A percentile compares a stretch with the other conserved stretches of the same genome.
These are phyloP conservation scores for Drosophila mettleri DNA, from an alignment of 2,888 invertebrate species.

Conservation along the genomic window DNA sequence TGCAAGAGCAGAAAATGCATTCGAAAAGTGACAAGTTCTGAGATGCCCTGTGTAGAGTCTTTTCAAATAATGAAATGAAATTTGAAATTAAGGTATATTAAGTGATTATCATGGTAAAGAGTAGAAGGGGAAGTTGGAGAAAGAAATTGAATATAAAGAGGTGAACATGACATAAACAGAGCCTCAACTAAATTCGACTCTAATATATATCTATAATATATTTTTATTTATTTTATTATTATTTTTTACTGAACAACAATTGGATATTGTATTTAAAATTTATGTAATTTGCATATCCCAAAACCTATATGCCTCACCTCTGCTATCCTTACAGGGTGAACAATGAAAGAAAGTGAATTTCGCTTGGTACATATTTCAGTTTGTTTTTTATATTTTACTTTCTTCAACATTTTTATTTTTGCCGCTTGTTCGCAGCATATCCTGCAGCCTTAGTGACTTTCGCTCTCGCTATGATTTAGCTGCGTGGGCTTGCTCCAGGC, in stretches of 20 bases:
- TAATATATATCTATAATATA: too few species aligned
- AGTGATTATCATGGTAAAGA: too few species aligned
- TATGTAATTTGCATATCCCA: too few species aligned
- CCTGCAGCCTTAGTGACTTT: constrained; percentile 31
- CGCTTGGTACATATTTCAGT: constrained; percentile 51
- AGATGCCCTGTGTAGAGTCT: constrained; percentile 25
- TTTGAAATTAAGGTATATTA: too few species aligned
- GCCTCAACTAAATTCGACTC: too few species aligned
- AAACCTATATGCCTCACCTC: neutral
- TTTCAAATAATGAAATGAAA: too few species aligned
- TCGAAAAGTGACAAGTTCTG: neutral
- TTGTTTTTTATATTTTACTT: constrained; percentile 26
- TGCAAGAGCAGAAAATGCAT: neutral
- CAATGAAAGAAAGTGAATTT: constrained; percentile 20
- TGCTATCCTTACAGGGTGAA: constrained; percentile 26
- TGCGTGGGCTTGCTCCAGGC: constrained; percentile 2
- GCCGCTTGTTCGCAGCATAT: constrained; percentile 23
- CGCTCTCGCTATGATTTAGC: neutral
- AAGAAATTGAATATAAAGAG: too few species aligned
- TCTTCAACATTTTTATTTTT: constrained; percentile 24
- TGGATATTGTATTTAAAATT: neutral
- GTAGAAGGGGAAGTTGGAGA: too few species aligned
- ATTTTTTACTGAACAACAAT: neutral
- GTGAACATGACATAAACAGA: too few species aligned
- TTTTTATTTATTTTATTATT: too few species aligned